phyloP scores from a whole-genome alignment of 64 coral and sea anemone species.

The Montipora capricornis region DNA sequence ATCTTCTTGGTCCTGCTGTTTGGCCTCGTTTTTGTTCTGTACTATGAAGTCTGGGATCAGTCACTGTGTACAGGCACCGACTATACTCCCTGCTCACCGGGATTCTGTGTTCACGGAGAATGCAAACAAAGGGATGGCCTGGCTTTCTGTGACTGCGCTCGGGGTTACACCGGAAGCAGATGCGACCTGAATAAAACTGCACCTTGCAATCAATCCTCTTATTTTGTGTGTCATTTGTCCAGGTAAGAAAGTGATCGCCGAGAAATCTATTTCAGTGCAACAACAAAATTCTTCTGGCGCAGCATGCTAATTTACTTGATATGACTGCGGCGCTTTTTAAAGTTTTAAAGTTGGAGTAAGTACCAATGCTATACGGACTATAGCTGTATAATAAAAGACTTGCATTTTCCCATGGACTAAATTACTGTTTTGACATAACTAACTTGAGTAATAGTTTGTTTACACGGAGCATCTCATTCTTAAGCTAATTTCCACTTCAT shows the following conservation, averaged over 20 bases:
- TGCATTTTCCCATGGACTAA: background rate
- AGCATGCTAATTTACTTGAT: background rate
- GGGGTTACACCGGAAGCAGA: constrained; percentile 27
- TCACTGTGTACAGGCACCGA: constrained; percentile 44
- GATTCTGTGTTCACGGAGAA: constrained; percentile 36
- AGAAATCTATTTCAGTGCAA: background rate
- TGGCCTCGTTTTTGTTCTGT: constrained; percentile 41
- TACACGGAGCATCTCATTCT: background rate
- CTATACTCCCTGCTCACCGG: constrained; percentile 38
- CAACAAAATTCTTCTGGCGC: background rate
- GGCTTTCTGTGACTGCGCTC: constrained; percentile 35
- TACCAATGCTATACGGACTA: background rate
- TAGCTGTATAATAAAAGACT: background rate
- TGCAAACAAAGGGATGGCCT: constrained; percentile 15
- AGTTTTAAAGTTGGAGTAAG: background rate
- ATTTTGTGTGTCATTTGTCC: constrained; percentile 48
- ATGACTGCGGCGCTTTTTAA: background rate
- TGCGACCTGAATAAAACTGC: constrained; percentile 44
- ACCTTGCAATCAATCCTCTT: constrained; percentile 34
- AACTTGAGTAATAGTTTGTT: background rate
- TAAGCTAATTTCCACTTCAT: background rate
- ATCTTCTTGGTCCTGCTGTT: constrained; percentile 24
- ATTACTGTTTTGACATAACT: background rate
- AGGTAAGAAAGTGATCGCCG: constrained; percentile 37
- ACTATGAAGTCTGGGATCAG: constrained; percentile 49